Conservation (phyloP, 2,113 vertebrate species). For the Eolophus roseicapilla region DNA sequence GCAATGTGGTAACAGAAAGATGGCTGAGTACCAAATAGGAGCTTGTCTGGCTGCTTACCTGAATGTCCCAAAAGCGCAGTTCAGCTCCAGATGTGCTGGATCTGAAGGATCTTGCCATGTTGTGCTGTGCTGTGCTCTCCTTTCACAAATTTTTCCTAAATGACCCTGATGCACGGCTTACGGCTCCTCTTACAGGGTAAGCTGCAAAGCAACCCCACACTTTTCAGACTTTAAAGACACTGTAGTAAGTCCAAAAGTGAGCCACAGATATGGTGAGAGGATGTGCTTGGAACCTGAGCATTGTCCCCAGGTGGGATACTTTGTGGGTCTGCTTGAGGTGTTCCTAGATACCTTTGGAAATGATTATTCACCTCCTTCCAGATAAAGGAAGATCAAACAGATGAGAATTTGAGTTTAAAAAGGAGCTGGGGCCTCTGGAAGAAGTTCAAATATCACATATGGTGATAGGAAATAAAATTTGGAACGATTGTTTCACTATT, state of each 20-base stretch:
- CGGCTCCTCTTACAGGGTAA: background rate
- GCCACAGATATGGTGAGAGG: background rate
- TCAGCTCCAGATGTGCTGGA: background rate
- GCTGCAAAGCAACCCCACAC: background rate
- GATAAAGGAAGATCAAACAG: background rate
- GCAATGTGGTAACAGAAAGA: slow-evolving; percentile 37
- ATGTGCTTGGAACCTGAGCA: background rate
- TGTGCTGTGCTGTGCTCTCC: background rate
- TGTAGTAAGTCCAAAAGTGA: background rate
- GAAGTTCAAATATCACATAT: background rate
- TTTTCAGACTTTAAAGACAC: background rate
- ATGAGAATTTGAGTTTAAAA: background rate
- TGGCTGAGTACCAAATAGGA: background rate
- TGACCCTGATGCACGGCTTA: background rate
- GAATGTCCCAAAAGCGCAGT: background rate
- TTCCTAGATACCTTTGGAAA: background rate
- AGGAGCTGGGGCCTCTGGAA: background rate
- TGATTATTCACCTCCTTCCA: background rate
- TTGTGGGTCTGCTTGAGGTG: background rate
- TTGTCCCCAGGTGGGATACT: background rate
- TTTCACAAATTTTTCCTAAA: background rate
- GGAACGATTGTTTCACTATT: background rate
- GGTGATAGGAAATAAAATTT: background rate
- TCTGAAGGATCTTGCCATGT: background rate
- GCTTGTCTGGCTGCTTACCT: background rate